Base-by-base conservation (phyloP, 2,113 vertebrate species). In the Oryzias woworae region DNA sequence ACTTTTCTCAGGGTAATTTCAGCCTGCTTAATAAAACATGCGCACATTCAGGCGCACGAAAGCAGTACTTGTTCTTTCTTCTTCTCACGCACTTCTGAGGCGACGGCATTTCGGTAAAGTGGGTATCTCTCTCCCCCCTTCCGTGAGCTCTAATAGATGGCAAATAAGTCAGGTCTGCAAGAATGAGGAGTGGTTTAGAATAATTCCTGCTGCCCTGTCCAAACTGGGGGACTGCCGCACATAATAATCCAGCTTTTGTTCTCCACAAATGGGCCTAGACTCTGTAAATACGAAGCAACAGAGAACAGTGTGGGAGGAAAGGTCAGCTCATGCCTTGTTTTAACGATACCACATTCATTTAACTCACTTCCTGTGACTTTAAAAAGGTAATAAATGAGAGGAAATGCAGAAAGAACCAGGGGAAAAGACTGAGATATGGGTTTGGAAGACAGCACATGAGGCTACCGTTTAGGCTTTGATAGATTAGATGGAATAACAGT, bases 341-440 rank as follows among this genome's bases (percentile, higher is more conserved):
- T 88, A 87, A 92, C 81, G 62, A 92, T 90, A 91, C 90, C 92
- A 92, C 94, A 93, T 94, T 94, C 93, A 92, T 90, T 85, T 92
- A 92, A 94, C 92, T 92, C 87, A 90, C 93, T 94, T 94, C 94
- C 94, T 93, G 89, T 80, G 74, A 80, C 90, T 90, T 91, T 90
- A 92, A 84, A 85, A 66, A 50, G 73, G 84, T 88, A 87, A 91
- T 93, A 93, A 93, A 92, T 69, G 78, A 69, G n/a, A 74, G 86
- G 87, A 90, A 92, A 92, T 69, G 71, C 61, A 84, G 75, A 66
- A 88, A 85, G 73, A 73, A 85, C 26, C 26, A 41, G 48, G 56
- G 58, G 10, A 54, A 60, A 51, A 59, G 52, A 78, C 54, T 18
- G 51, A 54, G 66, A 72, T 59, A 18, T 58, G 51, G 71, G 48